Percentiles rank a stretch among this genome's conserved stretches.
Conservation (phyloP, 2,797 vertebrate species). For the Acipenser ruthenus region DNA sequence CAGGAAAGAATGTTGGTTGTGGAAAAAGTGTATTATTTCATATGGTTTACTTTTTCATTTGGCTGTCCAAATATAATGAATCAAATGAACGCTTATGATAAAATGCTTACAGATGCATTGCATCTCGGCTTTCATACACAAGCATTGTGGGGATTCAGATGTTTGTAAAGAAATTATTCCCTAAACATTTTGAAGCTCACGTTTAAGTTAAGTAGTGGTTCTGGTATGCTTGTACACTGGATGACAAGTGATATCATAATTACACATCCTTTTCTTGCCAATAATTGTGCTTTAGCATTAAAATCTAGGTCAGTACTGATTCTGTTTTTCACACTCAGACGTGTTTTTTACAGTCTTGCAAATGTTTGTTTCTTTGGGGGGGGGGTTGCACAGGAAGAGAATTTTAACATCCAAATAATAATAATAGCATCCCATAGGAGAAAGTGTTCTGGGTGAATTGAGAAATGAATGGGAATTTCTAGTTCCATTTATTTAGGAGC, state of each 20-base stretch:
- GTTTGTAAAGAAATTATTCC: slow-evolving; percentile 15
- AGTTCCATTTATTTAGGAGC: slow-evolving; percentile 43
- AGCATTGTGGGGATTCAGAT: slow-evolving; percentile 13
- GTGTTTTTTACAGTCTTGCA: too few relatives aligned
- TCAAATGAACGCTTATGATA: slow-evolving; percentile 19
- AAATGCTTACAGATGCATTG: slow-evolving; percentile 26
- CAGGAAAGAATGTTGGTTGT: too few relatives aligned
- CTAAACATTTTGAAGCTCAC: slow-evolving; percentile 24
- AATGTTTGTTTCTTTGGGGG: background rate
- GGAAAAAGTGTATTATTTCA: too few relatives aligned
- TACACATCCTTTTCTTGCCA: slow-evolving; percentile 4
- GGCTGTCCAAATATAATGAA: slow-evolving; percentile 11
- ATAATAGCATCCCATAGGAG: slow-evolving; percentile 46
- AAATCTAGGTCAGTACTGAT: background rate
- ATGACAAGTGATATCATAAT: slow-evolving; percentile 31
- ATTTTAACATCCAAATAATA: slow-evolving; percentile 42
- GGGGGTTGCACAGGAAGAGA: slow-evolving; percentile 36
- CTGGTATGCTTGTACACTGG: slow-evolving; percentile 32
- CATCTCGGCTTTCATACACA: slow-evolving; percentile 23
- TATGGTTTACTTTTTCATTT: background rate
- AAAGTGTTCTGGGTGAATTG: slow-evolving; percentile 38
- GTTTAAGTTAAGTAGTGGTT: slow-evolving; percentile 23
- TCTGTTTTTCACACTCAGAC: background rate
- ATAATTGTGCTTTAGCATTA: background rate
- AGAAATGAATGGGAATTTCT: slow-evolving; percentile 44